Evolutionary conservation across 1,140 invertebrate species (phyloP), one percentile per base, ranked within the genome.

Genomic region (Colletes latitarsis): DNA sequence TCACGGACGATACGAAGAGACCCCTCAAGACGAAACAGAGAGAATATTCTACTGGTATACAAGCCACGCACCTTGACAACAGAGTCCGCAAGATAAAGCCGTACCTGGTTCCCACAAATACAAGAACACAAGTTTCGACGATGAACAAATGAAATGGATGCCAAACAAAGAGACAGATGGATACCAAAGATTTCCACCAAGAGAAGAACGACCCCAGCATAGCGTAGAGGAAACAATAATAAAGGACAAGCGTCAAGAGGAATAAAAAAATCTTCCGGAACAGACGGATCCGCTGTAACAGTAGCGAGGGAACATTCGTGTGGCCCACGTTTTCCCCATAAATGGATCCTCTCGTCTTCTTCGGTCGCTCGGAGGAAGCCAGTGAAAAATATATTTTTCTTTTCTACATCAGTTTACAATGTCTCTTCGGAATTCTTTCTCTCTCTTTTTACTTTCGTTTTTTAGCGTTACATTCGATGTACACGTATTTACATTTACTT

Each of bases 21-120:
- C 71, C 15, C 2, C 15, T 67, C 46, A 76, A 81, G 73, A 62
- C 49, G 8, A 53, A 76, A 74, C 30, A 30, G 55, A 71, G 15
- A 62, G 41, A 60, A 53, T 64, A 58, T 17, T 30, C n/a, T 58
- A 67, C 55, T n/a, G 52, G 17, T 53, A 75, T 75, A 62, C 46
- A 64, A 74, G 75, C n/a, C 43, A 79, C 21, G 77, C 78, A 85
- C 41, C 77, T 68, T n/a, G 68, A 41, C 82, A 80, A 89, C 74
- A 88, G 68, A 62, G 68, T 77, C 55, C n/a, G 64, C 73, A 62
- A 81, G 77, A 88, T 82, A 89, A 92, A 92, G 90, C 81, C 90
- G 89, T 91, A 84, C 90, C 91, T 93, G 92, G 91, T 93, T 92
- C 92, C 90, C 92, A 93, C 91, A 92, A 66, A 78, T 68, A 78